phyloP scores from a whole-genome alignment of 2,797 vertebrate genomes.

The Eulemur coronatus region DNA sequence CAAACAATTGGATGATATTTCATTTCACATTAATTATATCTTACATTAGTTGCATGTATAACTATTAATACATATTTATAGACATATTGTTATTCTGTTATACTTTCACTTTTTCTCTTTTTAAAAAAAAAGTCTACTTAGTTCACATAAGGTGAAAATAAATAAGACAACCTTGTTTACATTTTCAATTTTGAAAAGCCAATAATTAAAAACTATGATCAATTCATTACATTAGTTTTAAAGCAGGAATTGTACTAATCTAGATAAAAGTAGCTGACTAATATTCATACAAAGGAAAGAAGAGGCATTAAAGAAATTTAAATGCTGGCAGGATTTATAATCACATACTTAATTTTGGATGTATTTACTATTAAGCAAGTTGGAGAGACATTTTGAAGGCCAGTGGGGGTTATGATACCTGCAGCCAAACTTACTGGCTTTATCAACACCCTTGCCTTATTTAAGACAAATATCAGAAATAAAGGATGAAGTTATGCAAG shows the following conservation, averaged over 20 bases:
- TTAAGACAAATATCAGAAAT: neutral
- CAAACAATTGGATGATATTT: neutral
- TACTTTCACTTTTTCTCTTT: neutral
- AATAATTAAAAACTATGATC: neutral
- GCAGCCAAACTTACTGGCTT: neutral
- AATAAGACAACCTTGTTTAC: neutral
- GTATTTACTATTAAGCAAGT: neutral
- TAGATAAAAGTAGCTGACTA: neutral
- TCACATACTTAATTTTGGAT: neutral
- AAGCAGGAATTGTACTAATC: neutral
- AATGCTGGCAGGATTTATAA: neutral
- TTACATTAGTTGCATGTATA: neutral
- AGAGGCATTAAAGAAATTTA: neutral
- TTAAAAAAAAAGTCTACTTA: neutral
- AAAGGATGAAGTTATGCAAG: neutral
- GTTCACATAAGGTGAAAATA: neutral
- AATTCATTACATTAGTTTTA: neutral
- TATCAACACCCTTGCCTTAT: neutral
- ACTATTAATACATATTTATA: neutral
- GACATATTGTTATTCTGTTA: neutral
- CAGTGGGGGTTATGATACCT: neutral
- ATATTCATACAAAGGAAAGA: neutral
- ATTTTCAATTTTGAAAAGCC: neutral
- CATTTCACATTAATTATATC: neutral
- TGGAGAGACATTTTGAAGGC: neutral